Evolutionary conservation across 2,888 invertebrate species (phyloP).

Genomic region (Apodemia zela): DNA sequence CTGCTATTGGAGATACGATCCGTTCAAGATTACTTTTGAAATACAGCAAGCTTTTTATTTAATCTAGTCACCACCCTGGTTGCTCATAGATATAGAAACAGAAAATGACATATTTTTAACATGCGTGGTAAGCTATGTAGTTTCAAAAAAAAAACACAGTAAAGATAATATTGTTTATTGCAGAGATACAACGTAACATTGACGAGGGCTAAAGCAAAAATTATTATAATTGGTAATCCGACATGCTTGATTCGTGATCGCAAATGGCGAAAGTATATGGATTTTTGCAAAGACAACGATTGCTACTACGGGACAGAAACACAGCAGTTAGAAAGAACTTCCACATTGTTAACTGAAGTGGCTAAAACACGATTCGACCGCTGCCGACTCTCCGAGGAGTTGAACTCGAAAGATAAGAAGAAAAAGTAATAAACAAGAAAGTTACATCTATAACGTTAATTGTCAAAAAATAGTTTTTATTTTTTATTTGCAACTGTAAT

Average conservation of each 20-base stretch:
- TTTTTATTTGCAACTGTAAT: not conserved
- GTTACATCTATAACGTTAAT: not conserved
- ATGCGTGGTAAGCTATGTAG: not conserved
- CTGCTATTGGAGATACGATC: no score
- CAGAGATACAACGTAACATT: slow-evolving; percentile 87
- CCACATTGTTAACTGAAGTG: slow-evolving; percentile 42
- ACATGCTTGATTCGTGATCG: slow-evolving; percentile 48
- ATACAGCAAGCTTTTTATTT: no score
- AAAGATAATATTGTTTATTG: slow-evolving; percentile 33
- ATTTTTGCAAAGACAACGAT: slow-evolving; percentile 45
- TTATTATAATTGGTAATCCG: slow-evolving; percentile 80
- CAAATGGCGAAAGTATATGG: slow-evolving; percentile 65
- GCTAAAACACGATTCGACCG: slow-evolving; percentile 42
- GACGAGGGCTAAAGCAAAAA: slow-evolving; percentile 84
- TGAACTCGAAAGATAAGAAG: slow-evolving; percentile 24
- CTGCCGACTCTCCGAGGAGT: slow-evolving; percentile 40
- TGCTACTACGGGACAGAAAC: slow-evolving; percentile 55
- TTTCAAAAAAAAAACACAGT: not conserved
- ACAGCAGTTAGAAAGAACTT: slow-evolving; percentile 45
- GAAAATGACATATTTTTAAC: no score
- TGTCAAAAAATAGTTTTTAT: not conserved
- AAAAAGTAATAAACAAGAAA: not conserved
- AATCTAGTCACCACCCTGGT: no score
- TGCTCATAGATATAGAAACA: no score
- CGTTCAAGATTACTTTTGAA: no score